Evolutionary conservation across 2,113 vertebrate genomes (phyloP).

Genomic region (Macquaria australasica): DNA sequence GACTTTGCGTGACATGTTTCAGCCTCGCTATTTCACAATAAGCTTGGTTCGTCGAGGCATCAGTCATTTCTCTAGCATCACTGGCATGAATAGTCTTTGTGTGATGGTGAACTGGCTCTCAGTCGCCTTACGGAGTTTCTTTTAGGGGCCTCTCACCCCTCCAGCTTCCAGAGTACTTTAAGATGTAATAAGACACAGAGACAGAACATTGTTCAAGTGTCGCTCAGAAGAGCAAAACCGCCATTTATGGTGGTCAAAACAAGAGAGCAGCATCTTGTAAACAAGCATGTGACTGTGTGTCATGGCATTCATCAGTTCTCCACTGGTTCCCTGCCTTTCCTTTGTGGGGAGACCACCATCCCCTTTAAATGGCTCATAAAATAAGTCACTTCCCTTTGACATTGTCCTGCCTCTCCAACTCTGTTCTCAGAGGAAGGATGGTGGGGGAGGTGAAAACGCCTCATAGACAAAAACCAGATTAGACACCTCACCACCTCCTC

Average conservation of each 20-base stretch:
- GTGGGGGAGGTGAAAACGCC: slow-evolving; percentile 76
- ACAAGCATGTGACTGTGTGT: slow-evolving; percentile 77
- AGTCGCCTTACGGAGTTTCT: slow-evolving; percentile 34
- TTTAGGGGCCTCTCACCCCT: slow-evolving; percentile 47
- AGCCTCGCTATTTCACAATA: slow-evolving; percentile 27
- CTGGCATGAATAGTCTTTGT: slow-evolving; percentile 59
- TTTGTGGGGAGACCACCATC: slow-evolving; percentile 73
- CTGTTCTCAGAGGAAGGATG: slow-evolving; percentile 76
- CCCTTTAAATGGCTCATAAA: slow-evolving; percentile 83
- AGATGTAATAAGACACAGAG: slow-evolving; percentile 57
- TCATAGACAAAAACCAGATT: slow-evolving; percentile 85
- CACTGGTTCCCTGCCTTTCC: slow-evolving; percentile 44
- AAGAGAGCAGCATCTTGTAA: slow-evolving; percentile 75
- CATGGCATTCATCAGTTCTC: slow-evolving; percentile 68
- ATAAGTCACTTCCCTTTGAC: slow-evolving; percentile 85
- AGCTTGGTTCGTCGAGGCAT: slow-evolving; percentile 35
- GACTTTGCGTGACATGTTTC: slow-evolving; percentile 31
- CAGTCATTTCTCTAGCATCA: slow-evolving; percentile 34
- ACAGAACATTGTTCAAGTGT: slow-evolving; percentile 54
- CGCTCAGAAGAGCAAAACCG: slow-evolving; percentile 54
- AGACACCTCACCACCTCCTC: slow-evolving; percentile 77
- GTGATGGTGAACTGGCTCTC: slow-evolving; percentile 41
- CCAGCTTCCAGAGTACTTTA: slow-evolving; percentile 48
- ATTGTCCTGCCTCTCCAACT: slow-evolving; percentile 76
- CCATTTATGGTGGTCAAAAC: slow-evolving; percentile 74